phyloP scores from a whole-genome alignment of 2,888 invertebrate species.

The Ellobium chinense region DNA sequence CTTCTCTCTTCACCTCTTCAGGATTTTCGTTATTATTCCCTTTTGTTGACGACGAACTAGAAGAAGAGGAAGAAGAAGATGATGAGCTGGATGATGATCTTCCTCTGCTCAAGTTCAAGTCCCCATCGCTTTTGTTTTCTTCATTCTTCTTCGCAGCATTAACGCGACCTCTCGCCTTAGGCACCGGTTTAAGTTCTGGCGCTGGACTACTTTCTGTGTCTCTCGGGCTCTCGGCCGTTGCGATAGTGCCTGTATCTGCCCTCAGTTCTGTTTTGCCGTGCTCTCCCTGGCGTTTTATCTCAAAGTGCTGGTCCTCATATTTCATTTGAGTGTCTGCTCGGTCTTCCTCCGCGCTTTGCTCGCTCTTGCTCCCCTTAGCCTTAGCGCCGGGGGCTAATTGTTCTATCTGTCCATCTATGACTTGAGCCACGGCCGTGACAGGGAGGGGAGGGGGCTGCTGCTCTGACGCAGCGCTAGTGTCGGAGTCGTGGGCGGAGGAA shows the following conservation, averaged over 20 bases:
- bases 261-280: background rate
- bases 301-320: background rate
- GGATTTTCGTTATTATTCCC: background rate
- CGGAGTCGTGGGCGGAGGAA: background rate
- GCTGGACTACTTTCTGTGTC: background rate
- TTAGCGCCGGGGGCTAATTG: background rate
- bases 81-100: too few relatives aligned
- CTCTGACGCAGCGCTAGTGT: background rate
- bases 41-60: background rate
- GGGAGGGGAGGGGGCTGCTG: background rate
- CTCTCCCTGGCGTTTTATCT: background rate
- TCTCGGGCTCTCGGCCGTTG: background rate
- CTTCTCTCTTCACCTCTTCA: too few relatives aligned
- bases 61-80: conserved; percentile 5
- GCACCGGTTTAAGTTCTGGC: background rate
- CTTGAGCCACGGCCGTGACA: background rate
- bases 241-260: background rate
- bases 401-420: background rate
- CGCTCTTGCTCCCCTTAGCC: background rate
- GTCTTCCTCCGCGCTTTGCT: background rate
- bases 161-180: background rate
- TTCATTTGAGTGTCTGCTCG: background rate
- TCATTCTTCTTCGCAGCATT: background rate
- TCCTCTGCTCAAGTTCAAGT: too few relatives aligned
- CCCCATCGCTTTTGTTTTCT: background rate